Conservation (phyloP, 2,888 invertebrate species). For the Gisinianus flammeolus region DNA sequence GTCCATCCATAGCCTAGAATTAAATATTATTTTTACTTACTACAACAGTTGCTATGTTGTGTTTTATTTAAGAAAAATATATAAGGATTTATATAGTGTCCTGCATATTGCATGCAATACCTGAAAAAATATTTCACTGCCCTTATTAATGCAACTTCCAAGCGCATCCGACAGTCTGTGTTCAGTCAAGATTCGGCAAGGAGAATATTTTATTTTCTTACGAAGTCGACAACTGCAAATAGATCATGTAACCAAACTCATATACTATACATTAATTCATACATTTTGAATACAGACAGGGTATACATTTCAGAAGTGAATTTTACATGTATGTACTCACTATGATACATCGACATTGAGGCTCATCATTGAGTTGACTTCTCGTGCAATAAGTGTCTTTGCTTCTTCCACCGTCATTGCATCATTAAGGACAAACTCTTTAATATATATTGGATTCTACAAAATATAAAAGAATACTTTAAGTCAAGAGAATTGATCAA, state of each 20-base stretch:
- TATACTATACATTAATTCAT: neutral
- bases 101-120: conserved; percentile 19
- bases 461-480: conserved; percentile 6
- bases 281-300: neutral
- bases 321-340: conserved; percentile 1
- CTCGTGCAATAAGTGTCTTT: conserved; percentile 31
- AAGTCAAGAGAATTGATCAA: neutral
- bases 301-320: neutral
- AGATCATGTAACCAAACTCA: neutral
- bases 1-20: neutral
- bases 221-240: conserved; percentile 40
- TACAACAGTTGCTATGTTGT: too few relatives aligned
- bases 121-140: conserved; percentile 47
- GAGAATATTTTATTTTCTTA: conserved; percentile 43
- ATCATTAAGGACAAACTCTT: conserved; percentile 43
- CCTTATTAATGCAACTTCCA: conserved; percentile 23
- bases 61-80: too few relatives aligned
- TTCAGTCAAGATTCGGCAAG: conserved; percentile 45
- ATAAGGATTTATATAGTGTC: too few relatives aligned
- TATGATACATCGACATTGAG: conserved; percentile 11
- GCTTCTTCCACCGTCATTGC: conserved; percentile 42
- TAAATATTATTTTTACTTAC: too few relatives aligned
- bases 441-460: conserved; percentile 42
- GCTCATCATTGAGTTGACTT: conserved; percentile 1
- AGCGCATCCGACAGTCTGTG: conserved; percentile 41